Percentiles rank a stretch among this genome's conserved stretches.
phyloP scores from a whole-genome alignment of 2,113 vertebrate species.

The Vimba vimba region DNA sequence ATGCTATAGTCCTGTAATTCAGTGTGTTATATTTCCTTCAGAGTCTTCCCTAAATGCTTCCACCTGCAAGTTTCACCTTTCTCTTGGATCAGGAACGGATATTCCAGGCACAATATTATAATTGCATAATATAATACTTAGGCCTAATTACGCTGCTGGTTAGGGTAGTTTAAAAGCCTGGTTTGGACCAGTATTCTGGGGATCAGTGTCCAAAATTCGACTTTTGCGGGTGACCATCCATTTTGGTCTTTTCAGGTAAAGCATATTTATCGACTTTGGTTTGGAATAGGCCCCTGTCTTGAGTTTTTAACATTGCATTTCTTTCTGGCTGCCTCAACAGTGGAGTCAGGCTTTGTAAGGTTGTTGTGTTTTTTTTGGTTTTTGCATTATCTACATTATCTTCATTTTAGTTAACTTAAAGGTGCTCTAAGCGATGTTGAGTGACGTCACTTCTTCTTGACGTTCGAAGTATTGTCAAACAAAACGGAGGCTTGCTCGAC shows the following conservation, averaged over 20 bases:
- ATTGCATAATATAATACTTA: conserved; percentile 13
- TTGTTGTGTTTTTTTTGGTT: background rate
- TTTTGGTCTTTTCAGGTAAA: background rate
- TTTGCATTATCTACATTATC: background rate
- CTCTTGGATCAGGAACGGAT: conserved; percentile 15
- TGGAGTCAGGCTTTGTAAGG: background rate
- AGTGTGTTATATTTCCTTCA: background rate
- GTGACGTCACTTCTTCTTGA: too few species aligned
- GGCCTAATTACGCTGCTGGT: conserved; percentile 1
- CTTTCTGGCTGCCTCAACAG: background rate
- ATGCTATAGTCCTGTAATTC: background rate
- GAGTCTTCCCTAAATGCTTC: conserved; percentile 2
- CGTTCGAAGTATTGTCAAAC: too few species aligned
- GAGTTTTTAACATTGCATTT: background rate
- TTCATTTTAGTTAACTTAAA: too few species aligned
- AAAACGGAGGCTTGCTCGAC: too few species aligned
- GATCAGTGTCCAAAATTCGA: background rate
- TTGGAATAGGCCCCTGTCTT: background rate
- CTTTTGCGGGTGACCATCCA: background rate
- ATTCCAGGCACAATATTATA: conserved; percentile 1
- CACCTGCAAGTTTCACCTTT: conserved; percentile 16
- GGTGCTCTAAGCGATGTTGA: too few species aligned
- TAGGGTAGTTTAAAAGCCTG: conserved; percentile 10
- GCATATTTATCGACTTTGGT: background rate
- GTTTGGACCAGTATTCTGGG: background rate